phyloP scores from a whole-genome alignment of 2,113 vertebrate species.

The Brachypteracias leptosomus region DNA sequence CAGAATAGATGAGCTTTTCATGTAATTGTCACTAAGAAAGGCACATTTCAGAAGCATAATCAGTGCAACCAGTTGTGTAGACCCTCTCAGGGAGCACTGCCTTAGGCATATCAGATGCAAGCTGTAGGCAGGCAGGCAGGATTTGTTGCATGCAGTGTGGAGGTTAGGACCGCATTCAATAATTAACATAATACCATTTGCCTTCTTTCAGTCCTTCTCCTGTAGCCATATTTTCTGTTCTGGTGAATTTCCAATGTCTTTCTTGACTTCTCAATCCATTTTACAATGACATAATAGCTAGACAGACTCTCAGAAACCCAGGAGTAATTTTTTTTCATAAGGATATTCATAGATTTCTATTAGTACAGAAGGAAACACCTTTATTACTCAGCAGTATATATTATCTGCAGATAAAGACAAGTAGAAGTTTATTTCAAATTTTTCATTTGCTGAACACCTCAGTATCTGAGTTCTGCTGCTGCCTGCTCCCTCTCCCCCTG shows the following conservation, averaged over 20 bases:
- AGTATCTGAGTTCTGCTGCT: background rate
- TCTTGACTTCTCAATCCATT: background rate
- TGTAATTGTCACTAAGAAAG: background rate
- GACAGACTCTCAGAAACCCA: background rate
- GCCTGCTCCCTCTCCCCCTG: fast-evolving
- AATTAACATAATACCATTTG: background rate
- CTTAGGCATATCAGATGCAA: background rate
- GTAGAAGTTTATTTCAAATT: background rate
- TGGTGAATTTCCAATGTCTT: background rate
- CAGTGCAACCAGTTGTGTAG: background rate
- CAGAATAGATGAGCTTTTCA: background rate
- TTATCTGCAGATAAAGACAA: background rate
- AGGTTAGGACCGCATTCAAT: background rate
- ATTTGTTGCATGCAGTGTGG: background rate
- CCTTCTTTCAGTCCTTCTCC: background rate
- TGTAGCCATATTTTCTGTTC: background rate
- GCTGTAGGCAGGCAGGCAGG: background rate
- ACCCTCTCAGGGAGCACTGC: background rate
- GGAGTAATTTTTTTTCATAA: background rate
- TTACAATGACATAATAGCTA: background rate
- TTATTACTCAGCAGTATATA: background rate
- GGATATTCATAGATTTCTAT: background rate
- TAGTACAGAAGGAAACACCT: background rate
- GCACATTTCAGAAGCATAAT: background rate
- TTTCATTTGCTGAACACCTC: background rate